These are phyloP conservation scores for Poeciliopsis paucimaculata DNA, from an alignment of 2,797 vertebrate species.

Conservation along the genomic window DNA sequence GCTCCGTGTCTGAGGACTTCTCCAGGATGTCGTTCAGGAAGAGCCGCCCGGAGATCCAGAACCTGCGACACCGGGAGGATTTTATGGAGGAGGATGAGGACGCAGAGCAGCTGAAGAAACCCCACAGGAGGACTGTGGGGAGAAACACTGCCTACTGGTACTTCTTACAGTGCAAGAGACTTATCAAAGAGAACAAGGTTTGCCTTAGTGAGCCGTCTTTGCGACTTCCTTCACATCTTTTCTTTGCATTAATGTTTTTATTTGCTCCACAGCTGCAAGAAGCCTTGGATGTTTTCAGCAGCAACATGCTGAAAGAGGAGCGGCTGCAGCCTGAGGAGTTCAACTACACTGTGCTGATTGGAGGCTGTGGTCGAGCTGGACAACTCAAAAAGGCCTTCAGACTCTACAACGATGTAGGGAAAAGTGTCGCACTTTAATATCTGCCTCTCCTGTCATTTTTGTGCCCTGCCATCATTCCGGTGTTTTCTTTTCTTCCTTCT, in stretches of 20 bases:
- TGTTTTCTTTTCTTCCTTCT: neutral
- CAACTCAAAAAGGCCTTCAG: constrained; percentile 91
- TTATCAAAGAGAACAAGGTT: constrained; percentile 89
- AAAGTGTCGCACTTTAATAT: neutral
- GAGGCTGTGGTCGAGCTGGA: constrained; percentile 90
- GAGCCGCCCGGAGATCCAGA: constrained; percentile 66
- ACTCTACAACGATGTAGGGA: constrained; percentile 90
- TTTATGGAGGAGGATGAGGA: constrained; percentile 26
- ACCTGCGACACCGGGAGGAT: constrained; percentile 58
- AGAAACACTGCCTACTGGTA: constrained; percentile 93
- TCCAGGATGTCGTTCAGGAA: constrained; percentile 84
- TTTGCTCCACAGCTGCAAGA: constrained; percentile 82
- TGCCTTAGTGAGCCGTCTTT: neutral
- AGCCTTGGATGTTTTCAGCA: constrained; percentile 90
- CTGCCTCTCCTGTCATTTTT: too few species aligned
- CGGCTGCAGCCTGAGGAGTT: constrained; percentile 84
- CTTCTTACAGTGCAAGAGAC: constrained; percentile 88
- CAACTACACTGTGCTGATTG: constrained; percentile 94
- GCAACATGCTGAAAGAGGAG: constrained; percentile 90
- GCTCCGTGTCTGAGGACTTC: constrained; percentile 77
- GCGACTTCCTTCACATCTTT: neutral
- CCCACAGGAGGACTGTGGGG: constrained; percentile 32
- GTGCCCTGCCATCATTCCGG: neutral
- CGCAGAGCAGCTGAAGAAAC: constrained; percentile 22
- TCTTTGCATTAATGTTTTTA: neutral